phyloP scores from a whole-genome alignment of 2,797 vertebrate species.

The Oreochromis grahami region DNA sequence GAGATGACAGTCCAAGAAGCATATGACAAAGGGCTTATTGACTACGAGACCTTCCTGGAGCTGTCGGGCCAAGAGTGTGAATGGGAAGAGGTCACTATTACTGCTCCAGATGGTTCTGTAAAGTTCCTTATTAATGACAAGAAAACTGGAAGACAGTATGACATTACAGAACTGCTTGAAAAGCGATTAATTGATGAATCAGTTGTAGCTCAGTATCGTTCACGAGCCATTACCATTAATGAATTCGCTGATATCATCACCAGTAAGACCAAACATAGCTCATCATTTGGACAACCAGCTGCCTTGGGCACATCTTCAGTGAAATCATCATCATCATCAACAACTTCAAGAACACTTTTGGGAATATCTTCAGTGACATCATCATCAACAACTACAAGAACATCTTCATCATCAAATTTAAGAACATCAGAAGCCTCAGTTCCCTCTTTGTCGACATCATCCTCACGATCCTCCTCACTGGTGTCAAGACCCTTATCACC shows the following conservation, averaged over 20 bases:
- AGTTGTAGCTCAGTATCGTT: constrained; percentile 82
- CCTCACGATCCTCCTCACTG: constrained; percentile 21
- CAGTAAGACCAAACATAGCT: constrained; percentile 61
- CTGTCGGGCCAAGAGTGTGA: constrained; percentile 94
- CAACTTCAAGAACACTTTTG: not conserved
- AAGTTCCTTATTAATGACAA: constrained; percentile 83
- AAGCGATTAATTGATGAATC: constrained; percentile 79
- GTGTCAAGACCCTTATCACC: constrained; percentile 32
- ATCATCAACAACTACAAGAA: not conserved
- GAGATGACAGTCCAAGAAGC: constrained; percentile 96
- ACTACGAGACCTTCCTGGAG: constrained; percentile 86
- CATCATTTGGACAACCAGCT: not conserved
- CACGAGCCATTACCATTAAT: constrained; percentile 80
- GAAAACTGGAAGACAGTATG: constrained; percentile 86
- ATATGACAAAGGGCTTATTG: constrained; percentile 88
- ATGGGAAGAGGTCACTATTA: constrained; percentile 95
- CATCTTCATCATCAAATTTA: constrained; percentile 6
- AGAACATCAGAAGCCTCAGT: not conserved
- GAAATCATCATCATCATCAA: not conserved
- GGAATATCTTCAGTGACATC: not conserved
- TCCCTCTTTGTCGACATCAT: not conserved
- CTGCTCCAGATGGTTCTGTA: constrained; percentile 85
- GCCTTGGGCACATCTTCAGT: not conserved
- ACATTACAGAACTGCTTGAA: constrained; percentile 87
- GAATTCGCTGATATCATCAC: constrained; percentile 90